These are phyloP conservation scores for Amphilophus citrinellus DNA, from an alignment of 2,113 vertebrate species.

Conservation along the genomic window DNA sequence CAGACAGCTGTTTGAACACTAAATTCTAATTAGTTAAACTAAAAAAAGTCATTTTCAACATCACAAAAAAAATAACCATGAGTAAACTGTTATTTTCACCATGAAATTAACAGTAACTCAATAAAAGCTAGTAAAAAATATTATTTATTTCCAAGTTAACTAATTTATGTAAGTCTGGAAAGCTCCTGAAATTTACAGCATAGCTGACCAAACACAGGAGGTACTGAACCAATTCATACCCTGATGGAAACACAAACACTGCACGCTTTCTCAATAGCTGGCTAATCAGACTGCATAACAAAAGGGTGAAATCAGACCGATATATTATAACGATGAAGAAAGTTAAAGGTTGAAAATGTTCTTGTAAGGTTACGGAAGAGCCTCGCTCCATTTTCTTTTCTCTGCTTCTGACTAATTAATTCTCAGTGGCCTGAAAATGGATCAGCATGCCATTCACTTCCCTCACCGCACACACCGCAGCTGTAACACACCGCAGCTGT, in stretches of 20 bases:
- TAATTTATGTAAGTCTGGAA: no score
- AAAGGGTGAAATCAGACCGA: background rate
- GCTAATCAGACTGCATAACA: background rate
- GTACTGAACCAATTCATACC: background rate
- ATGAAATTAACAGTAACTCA: no score
- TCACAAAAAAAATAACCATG: no score
- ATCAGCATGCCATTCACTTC: conserved; percentile 44
- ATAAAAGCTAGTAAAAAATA: no score
- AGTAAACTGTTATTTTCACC: no score
- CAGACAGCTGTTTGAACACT: background rate
- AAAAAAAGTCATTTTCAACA: no score
- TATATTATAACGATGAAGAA: background rate
- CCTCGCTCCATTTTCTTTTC: conserved; percentile 25
- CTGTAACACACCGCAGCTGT: no score
- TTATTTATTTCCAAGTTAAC: no score
- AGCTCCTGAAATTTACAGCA: no score
- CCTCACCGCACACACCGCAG: background rate
- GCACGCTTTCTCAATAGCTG: background rate
- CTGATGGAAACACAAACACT: background rate
- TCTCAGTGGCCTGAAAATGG: conserved; percentile 40
- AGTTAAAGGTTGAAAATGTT: conserved; percentile 4
- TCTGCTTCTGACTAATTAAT: conserved; percentile 48
- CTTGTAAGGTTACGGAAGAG: conserved; percentile 23
- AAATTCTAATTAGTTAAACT: no score
- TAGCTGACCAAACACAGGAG: no score